Base-by-base conservation (phyloP, 2,888 invertebrate species). In the Amblyjoppa proteus region DNA sequence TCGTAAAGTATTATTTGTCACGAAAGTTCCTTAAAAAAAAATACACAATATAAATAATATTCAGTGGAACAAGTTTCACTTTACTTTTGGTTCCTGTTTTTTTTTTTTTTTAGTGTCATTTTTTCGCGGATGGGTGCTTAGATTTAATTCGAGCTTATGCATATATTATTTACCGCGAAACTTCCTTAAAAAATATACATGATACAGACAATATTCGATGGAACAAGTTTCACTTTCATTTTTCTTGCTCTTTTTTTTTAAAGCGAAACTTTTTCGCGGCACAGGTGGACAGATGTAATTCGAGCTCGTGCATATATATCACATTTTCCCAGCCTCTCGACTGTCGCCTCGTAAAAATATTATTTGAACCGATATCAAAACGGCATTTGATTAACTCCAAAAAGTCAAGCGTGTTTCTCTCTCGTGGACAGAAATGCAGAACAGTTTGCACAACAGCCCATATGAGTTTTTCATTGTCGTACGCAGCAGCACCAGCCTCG, bases 401-500 rank as follows among this genome's bases (percentile, higher is more conserved):
- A 49, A 66, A 76, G 75, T 51, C 66, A 38, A 76, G 45, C 51
- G 51, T 34, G 20, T 34, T 61, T 51, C 38, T 38, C 28, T 49
- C 51, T 13, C 53, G 64, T 64, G 75, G 31, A 34, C 31, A 64
- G 16, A 31, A 11, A 4, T 13, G 74, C 45, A 61, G 28, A 51
- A 75, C 34, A 58, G 51, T 66, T 76, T 76, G 34, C 34, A 41
- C 45, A 49, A 70, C 45, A 70, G 34, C 58, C 34, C 34, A 38
- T 58, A 78, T 69, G 70, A 61, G 45, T 79, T 79, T 79, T 79
- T 56, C 49, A 58, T 71, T 79, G 70, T 80, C 64, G 66, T 73
- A 16, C 66, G 66, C 64, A 73, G 71, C 66, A 41, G 66, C 66
- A 56, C 41, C 34, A 51, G 31, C 51, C n/a, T 34, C 80, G 51